Evolutionary conservation across 2,797 vertebrate species (phyloP).

Genomic region (Ambastaia sidthimunki): DNA sequence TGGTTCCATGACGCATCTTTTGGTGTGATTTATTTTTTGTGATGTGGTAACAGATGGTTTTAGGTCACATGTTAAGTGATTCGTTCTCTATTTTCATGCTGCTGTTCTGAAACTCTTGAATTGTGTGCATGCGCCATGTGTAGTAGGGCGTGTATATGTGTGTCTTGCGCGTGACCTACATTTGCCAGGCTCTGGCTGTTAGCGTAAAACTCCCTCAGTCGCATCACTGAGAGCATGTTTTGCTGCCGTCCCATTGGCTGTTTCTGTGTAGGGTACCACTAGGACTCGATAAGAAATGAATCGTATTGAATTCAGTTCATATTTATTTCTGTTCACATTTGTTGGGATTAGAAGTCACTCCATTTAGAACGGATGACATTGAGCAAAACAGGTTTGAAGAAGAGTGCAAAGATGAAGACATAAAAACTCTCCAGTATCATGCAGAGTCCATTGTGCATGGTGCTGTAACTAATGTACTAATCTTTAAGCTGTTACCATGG

Average conservation of each 20-base stretch:
- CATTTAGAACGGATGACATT: not conserved
- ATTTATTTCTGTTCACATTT: not conserved
- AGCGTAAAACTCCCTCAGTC: slow-evolving; percentile 78
- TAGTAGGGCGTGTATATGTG: slow-evolving; percentile 34
- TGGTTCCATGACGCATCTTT: no score
- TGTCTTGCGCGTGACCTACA: slow-evolving; percentile 77
- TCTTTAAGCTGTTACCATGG: slow-evolving; percentile 86
- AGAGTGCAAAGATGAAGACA: slow-evolving; percentile 25
- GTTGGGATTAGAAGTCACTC: not conserved
- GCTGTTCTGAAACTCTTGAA: slow-evolving; percentile 18
- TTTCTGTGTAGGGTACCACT: slow-evolving; percentile 75
- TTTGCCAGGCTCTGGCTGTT: slow-evolving; percentile 77
- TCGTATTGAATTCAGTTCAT: slow-evolving; percentile 18
- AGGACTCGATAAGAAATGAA: slow-evolving; percentile 60
- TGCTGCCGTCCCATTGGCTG: slow-evolving; percentile 75
- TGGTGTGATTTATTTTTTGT: not conserved
- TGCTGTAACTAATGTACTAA: slow-evolving; percentile 76
- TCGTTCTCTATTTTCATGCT: slow-evolving; percentile 7
- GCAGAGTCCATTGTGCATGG: slow-evolving; percentile 73
- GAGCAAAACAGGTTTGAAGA: not conserved
- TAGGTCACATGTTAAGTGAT: slow-evolving; percentile 8
- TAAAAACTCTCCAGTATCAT: slow-evolving; percentile 56
- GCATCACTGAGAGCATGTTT: slow-evolving; percentile 77
- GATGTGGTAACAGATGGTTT: not conserved
- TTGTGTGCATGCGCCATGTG: not conserved